Conservation (phyloP, 2,888 invertebrate genomes). For the Drosophila seclusa region DNA sequence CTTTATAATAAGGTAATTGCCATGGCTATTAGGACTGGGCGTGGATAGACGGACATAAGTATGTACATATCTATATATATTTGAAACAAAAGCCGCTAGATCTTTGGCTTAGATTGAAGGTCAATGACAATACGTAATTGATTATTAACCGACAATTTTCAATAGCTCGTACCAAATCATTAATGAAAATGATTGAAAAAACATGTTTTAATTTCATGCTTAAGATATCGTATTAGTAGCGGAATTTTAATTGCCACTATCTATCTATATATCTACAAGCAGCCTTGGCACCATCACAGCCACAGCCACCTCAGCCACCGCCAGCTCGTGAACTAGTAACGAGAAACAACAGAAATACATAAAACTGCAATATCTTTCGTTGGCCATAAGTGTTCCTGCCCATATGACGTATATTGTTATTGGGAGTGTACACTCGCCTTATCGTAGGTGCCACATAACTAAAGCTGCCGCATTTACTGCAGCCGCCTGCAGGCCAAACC, state of each 20-base stretch:
- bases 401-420: conserved; percentile 67
- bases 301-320: conserved; percentile 5
- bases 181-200: conserved; percentile 55
- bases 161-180: conserved; percentile 41
- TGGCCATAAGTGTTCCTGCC: conserved; percentile 36
- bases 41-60: conserved; percentile 50
- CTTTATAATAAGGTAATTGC: conserved; percentile 79
- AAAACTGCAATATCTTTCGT: conserved; percentile 47
- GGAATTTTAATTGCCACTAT: conserved; percentile 75
- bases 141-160: conserved; percentile 68
- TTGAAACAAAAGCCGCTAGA: conserved; percentile 34
- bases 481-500: conserved; percentile 58
- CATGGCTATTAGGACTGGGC: conserved; percentile 73
- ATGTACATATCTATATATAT: not conserved
- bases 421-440: conserved; percentile 32
- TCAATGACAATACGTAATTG: conserved; percentile 79
- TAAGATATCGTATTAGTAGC: conserved; percentile 68
- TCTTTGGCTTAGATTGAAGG: conserved; percentile 69
- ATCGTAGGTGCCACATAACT: conserved; percentile 69
- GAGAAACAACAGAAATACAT: conserved; percentile 15
- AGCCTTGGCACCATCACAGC: conserved; percentile 48
- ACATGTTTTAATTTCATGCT: conserved; percentile 81
- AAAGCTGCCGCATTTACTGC: conserved; percentile 48
- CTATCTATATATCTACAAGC: conserved; percentile 30
- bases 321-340: conserved; percentile 60